Conservation (phyloP, 2,113 vertebrate genomes). For the Hiodon tergisus region DNA sequence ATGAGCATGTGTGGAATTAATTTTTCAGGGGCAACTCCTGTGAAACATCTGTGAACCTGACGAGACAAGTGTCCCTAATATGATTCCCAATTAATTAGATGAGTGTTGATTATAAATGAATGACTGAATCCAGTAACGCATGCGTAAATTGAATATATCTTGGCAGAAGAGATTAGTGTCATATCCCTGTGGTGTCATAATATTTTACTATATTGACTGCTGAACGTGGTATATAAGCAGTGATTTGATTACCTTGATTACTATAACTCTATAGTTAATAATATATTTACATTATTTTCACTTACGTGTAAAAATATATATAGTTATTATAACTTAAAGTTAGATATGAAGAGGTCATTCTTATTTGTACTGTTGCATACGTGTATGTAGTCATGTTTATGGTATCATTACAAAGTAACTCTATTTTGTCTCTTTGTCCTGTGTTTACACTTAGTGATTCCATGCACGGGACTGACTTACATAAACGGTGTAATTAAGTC, state of each 20-base stretch:
- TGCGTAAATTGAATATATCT: constrained; percentile 43
- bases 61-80: constrained; percentile 35
- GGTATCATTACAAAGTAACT: too few species aligned
- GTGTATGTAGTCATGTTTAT: too few species aligned
- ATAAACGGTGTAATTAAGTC: too few species aligned
- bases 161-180: constrained; percentile 13
- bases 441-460: too few species aligned
- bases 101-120: constrained; percentile 53
- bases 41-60: constrained; percentile 24
- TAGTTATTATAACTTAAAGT: too few species aligned
- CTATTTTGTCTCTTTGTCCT: too few species aligned
- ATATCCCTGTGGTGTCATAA: constrained; percentile 5
- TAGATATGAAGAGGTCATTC: too few species aligned
- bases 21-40: constrained; percentile 26
- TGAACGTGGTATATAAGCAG: not conserved
- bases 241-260: not conserved
- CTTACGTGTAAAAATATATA: too few species aligned
- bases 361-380: too few species aligned
- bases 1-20: not conserved
- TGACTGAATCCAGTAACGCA: constrained; percentile 40
- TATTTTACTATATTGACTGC: not conserved
- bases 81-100: constrained; percentile 51
- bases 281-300: too few species aligned
- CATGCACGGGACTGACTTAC: too few species aligned
- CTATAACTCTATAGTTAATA: too few species aligned